Conservation (phyloP, 1,140 invertebrate species). For the Drosophila subobscura region DNA sequence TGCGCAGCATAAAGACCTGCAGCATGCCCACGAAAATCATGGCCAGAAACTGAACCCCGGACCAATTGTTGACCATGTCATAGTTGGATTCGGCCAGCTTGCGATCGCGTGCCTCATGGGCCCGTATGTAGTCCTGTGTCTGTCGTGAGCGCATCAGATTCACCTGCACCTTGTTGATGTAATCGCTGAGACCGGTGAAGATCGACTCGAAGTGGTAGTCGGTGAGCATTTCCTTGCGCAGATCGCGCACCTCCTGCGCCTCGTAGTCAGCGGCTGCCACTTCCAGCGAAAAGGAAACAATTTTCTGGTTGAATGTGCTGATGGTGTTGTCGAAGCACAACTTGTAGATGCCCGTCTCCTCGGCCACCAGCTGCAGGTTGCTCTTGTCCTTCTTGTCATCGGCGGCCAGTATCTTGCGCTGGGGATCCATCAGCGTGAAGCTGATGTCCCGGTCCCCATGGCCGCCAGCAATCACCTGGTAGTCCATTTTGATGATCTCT, state of each 20-base stretch:
- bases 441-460: slow-evolving; percentile 90
- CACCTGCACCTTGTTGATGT: slow-evolving; percentile 85
- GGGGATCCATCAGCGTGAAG: slow-evolving; percentile 87
- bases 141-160: slow-evolving; percentile 87
- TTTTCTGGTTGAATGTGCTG: slow-evolving; percentile 90
- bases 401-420: slow-evolving; percentile 85
- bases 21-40: slow-evolving; percentile 88
- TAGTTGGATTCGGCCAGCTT: slow-evolving; percentile 90
- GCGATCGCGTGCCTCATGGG: slow-evolving; percentile 90
- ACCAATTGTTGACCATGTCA: slow-evolving; percentile 89
- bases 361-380: slow-evolving; percentile 85
- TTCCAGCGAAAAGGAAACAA: slow-evolving; percentile 89
- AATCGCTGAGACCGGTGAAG: slow-evolving; percentile 86
- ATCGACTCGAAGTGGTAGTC: slow-evolving; percentile 86
- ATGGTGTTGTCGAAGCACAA: slow-evolving; percentile 93
- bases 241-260: slow-evolving; percentile 18
- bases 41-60: slow-evolving; percentile 87
- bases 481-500: slow-evolving; percentile 88
- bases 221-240: slow-evolving; percentile 85
- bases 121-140: slow-evolving; percentile 88
- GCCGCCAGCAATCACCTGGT: slow-evolving; percentile 90
- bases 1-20: slow-evolving; percentile 87
- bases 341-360: slow-evolving; percentile 87
- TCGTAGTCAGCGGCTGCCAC: slow-evolving; percentile 84
- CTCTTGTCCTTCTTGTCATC: slow-evolving; percentile 87